phyloP scores from a whole-genome alignment of 2,888 invertebrate species.

The Mechanitis mazaeus region DNA sequence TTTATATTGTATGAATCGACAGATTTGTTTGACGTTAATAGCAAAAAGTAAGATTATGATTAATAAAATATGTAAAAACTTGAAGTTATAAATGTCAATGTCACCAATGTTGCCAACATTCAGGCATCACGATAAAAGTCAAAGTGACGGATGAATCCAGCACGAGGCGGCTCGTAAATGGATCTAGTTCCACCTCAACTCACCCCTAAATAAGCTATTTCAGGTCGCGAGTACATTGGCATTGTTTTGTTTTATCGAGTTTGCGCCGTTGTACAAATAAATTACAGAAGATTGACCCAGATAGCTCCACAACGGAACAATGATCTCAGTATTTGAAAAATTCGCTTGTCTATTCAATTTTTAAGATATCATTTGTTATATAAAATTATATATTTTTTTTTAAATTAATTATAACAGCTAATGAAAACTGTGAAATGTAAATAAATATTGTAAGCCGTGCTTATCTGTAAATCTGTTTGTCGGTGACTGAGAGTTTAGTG shows the following conservation, averaged over 20 bases:
- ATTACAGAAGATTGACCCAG: constrained; percentile 65
- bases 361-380: too few species aligned
- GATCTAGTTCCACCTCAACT: constrained; percentile 1
- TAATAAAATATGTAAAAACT: background rate
- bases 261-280: constrained; percentile 57
- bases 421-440: too few species aligned
- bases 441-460: constrained; percentile 27
- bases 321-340: constrained; percentile 34
- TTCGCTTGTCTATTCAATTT: constrained; percentile 19
- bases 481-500: constrained; percentile 45
- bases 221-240: constrained; percentile 34
- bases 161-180: constrained; percentile 1
- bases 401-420: too few species aligned
- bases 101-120: background rate
- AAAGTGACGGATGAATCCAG: background rate
- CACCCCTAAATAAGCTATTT: constrained; percentile 13
- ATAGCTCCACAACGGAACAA: constrained; percentile 51
- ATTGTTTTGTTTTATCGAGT: constrained; percentile 48
- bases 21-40: background rate
- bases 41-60: background rate
- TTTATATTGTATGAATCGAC: background rate
- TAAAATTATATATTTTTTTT: too few species aligned
- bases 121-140: background rate
- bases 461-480: constrained; percentile 35
- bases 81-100: background rate